A percentile compares a stretch with the other conserved stretches of the same genome.
These are phyloP conservation scores for Xylota sylvarum DNA, from an alignment of 2,888 invertebrate genomes.

Conservation along the genomic window DNA sequence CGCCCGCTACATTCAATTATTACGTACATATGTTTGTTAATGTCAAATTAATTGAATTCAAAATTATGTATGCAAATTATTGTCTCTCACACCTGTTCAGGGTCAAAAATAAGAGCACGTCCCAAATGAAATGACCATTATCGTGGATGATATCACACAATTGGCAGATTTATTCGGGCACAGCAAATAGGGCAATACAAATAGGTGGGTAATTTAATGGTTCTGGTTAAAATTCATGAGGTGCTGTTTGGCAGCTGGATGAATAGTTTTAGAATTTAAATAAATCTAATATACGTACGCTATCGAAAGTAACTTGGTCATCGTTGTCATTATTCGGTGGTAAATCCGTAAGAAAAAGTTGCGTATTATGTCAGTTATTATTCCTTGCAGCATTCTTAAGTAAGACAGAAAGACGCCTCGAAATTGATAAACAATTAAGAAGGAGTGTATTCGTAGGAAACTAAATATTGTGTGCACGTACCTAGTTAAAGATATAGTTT, in stretches of 20 bases:
- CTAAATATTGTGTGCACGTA: too few relatives aligned
- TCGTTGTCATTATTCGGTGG: not conserved
- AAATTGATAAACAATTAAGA: not conserved
- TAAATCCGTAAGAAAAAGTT: not conserved
- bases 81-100: conserved; percentile 36
- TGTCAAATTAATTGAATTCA: not conserved
- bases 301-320: conserved; percentile 3
- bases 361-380: not conserved
- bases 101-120: conserved; percentile 24
- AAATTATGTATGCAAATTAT: conserved; percentile 29
- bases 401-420: not conserved
- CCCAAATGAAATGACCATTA: conserved; percentile 20
- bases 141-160: conserved; percentile 34
- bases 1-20: not conserved
- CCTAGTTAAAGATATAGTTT: too few relatives aligned
- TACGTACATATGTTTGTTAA: too few relatives aligned
- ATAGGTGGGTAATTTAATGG: conserved; percentile 3
- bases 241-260: not conserved
- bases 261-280: not conserved
- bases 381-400: not conserved
- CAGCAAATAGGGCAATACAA: conserved; percentile 42
- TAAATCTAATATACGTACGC: not conserved
- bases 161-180: conserved; percentile 37
- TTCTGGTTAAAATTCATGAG: conserved; percentile 43
- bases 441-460: too few relatives aligned